phyloP scores from a whole-genome alignment of 2,888 invertebrate genomes.

The Carpatolechia fugitivella region DNA sequence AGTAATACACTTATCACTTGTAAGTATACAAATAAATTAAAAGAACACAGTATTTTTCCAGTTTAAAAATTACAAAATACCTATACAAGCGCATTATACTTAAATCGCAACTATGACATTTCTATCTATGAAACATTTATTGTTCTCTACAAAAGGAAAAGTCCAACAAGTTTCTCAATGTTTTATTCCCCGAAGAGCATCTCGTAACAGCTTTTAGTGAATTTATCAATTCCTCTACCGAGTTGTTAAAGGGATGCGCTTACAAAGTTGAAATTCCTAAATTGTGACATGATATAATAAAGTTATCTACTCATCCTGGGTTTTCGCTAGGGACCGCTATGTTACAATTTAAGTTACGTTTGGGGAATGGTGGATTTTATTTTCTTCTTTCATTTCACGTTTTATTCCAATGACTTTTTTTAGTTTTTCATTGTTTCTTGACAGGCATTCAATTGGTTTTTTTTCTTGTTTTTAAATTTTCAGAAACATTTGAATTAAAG shows the following conservation, averaged over 20 bases:
- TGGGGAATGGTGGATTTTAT: background rate
- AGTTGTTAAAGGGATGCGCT: slow-evolving; percentile 10
- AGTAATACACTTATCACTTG: too few species aligned
- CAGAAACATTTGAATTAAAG: too few species aligned
- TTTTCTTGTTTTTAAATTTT: too few species aligned
- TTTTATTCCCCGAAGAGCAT: slow-evolving; percentile 8
- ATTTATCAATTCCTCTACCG: slow-evolving; percentile 10
- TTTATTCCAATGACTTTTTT: background rate
- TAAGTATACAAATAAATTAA: too few species aligned
- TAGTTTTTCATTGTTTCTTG: background rate
- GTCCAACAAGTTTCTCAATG: background rate
- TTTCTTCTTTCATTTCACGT: background rate
- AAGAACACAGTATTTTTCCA: too few species aligned
- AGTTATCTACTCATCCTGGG: slow-evolving; percentile 1
- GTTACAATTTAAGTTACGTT: slow-evolving; percentile 8
- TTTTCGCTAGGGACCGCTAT: background rate
- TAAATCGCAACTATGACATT: too few species aligned
- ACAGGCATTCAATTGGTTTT: too few species aligned
- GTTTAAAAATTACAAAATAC: too few species aligned
- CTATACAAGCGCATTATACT: too few species aligned
- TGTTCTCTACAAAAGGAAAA: background rate
- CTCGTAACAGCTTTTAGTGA: slow-evolving; percentile 10
- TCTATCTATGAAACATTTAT: background rate
- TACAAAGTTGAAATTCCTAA: slow-evolving; percentile 6
- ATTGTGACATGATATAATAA: slow-evolving; percentile 12